Evolutionary conservation across 2,888 invertebrate genomes (phyloP), one percentile per base, ranked within the genome.

Genomic region (Ctena decussata): DNA sequence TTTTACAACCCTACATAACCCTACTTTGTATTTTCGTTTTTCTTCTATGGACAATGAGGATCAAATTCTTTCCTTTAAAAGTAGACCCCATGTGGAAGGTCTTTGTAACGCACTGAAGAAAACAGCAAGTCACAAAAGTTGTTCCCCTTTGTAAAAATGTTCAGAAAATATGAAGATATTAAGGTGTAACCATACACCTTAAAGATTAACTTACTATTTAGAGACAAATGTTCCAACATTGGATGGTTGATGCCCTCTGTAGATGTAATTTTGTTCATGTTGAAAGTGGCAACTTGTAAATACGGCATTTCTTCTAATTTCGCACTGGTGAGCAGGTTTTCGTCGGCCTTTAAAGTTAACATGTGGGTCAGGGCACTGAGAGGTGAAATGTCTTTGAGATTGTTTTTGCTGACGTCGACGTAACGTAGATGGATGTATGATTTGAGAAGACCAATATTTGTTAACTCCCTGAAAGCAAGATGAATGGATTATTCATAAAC

Each of bases 171-270:
- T n/a, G n/a, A n/a, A n/a, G n/a, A n/a, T n/a, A n/a, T n/a, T n/a
- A n/a, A n/a, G n/a, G n/a, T n/a, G n/a, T n/a, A n/a, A n/a, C n/a
- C n/a, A n/a, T n/a, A n/a, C n/a, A n/a, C n/a, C n/a, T n/a, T n/a
- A n/a, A n/a, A n/a, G n/a, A n/a, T n/a, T n/a, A n/a, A 93, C 95
- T 94, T 89, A 96, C 96, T 92, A 89, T 94, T 95, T 30, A 96
- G 89, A 82, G 90, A 92, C n/a, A 96, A 90, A 73, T 94, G 93
- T 79, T 95, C 95, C 65, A 96, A 89, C 89, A 94, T 92, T 1
- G 96, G 96, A 88, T 96, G 96, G 74, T 93, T 93, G 24, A 96
- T 89, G 18, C 96, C 96, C 77, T 94, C 94, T 30, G 94, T 93
- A 1, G 93, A 89, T 76, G 87, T 93, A 15, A 96, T 94, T 89